These are phyloP conservation scores for Anguilla megastoma DNA, from an alignment of 2,797 vertebrate species.

Conservation along the genomic window DNA sequence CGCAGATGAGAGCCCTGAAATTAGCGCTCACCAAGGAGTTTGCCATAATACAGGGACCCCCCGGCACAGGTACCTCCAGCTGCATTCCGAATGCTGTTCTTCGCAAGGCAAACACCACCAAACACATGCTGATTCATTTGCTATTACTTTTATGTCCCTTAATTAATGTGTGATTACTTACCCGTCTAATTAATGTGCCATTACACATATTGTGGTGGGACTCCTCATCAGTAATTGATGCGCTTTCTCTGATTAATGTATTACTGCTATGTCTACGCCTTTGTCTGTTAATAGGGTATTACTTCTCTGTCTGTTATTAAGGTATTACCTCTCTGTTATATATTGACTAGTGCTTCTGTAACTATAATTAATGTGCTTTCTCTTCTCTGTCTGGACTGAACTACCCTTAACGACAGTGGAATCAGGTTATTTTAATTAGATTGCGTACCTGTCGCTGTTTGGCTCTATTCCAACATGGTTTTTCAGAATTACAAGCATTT, in stretches of 20 bases:
- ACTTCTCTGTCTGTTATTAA: neutral
- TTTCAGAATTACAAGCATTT: neutral
- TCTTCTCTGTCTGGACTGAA: neutral
- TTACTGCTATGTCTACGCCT: neutral
- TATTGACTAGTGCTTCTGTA: neutral
- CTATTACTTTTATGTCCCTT: neutral
- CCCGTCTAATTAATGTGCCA: neutral
- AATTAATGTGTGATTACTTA: neutral
- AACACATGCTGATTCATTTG: neutral
- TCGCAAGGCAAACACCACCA: neutral
- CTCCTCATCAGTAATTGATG: neutral
- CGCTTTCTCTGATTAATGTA: neutral
- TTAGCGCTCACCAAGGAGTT: slow-evolving; percentile 91
- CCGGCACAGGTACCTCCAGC: slow-evolving; percentile 79
- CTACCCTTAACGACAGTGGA: neutral
- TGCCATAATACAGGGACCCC: slow-evolving; percentile 92
- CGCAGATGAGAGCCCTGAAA: slow-evolving; percentile 83
- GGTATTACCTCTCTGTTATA: neutral
- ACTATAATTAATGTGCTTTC: neutral
- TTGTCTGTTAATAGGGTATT: neutral
- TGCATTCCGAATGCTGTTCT: neutral
- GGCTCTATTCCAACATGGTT: neutral
- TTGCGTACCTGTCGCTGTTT: neutral
- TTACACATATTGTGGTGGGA: neutral
- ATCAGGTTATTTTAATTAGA: neutral